Evolutionary conservation across 1,140 invertebrate species (phyloP).

Genomic region (Drosophila burlai): DNA sequence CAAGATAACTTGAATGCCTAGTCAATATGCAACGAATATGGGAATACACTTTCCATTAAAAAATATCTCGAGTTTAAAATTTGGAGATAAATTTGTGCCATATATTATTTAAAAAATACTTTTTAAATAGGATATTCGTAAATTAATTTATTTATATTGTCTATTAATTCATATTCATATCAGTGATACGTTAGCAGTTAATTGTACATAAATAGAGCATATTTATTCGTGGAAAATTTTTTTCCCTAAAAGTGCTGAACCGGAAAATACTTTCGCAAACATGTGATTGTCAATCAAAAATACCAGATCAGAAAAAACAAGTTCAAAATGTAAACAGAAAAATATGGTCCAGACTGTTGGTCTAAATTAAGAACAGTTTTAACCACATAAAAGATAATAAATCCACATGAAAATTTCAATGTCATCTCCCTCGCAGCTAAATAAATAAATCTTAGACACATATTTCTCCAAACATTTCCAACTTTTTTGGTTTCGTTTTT

Average conservation of each 20-base stretch:
- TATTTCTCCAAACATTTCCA: slow-evolving; percentile 4
- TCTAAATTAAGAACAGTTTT: slow-evolving; percentile 18
- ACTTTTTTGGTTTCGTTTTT: not conserved
- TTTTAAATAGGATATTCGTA: no score
- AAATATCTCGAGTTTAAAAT: not conserved
- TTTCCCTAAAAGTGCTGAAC: not conserved
- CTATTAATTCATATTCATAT: not conserved
- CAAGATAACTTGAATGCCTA: slow-evolving; percentile 10
- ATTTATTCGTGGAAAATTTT: not conserved
- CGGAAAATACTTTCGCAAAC: slow-evolving; percentile 24
- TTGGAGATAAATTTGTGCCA: no score
- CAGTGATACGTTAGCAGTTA: no score
- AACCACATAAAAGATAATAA: slow-evolving; percentile 38
- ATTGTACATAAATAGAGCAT: not conserved
- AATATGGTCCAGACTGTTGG: slow-evolving; percentile 24
- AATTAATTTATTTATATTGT: not conserved
- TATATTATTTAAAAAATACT: no score
- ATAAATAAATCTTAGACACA: slow-evolving; percentile 57
- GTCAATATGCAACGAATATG: not conserved
- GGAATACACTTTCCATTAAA: not conserved
- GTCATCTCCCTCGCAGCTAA: slow-evolving; percentile 33
- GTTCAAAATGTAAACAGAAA: slow-evolving; percentile 52
- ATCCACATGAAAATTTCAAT: slow-evolving; percentile 48
- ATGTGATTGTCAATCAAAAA: slow-evolving; percentile 66
- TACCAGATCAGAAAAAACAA: slow-evolving; percentile 28